Evolutionary conservation across 2,797 vertebrate species (phyloP), one percentile per base, ranked within the genome.

Genomic region (Lacerta viridis): DNA sequence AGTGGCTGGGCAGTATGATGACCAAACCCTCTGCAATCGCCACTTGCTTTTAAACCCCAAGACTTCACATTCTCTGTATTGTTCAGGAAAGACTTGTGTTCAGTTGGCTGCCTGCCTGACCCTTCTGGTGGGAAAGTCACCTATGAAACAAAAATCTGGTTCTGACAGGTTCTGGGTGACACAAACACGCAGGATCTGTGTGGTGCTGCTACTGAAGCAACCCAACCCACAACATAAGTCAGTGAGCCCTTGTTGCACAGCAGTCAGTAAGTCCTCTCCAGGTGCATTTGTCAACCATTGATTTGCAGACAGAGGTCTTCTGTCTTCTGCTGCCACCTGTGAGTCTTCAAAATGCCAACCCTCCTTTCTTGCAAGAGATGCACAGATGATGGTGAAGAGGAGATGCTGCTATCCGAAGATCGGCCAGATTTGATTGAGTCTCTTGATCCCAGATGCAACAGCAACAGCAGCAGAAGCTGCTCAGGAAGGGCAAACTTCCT

Each of bases 401-500:
- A 88, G 23, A 69, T 94, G 85, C 61, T 92, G 59, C 85, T 91
- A 82, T 82, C 33, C n/a, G 90, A 91, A 89, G 91, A 91, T 0
- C 39, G 78, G 5, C 59, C 89, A 66, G 89, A 89, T 92, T 23
- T 93, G 87, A 83, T 92, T 87, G 2, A 80, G 84, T 75, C 91
- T 90, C 89, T 87, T 33, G 68, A 80, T 86, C 33, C 90, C 85
- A 81, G 82, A 84, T 85, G 64, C 36, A 81, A 41, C 13, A 9
- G 36, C 25, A n/a, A 3, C 41, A 43, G 69, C 55, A 87, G 43
- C 33, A 72, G 33, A 59, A 83, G 50, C 4, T 74, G 59, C 71
- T 92, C 66, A 88, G 84, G 66, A 1, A 85, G 2, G 33, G 10
- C 25, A 43, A n/a, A 4, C 41, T 55, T 55, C 50, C 46, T 76